Evolutionary conservation across 2,888 invertebrate genomes (phyloP).

Genomic region (Rapana venosa): DNA sequence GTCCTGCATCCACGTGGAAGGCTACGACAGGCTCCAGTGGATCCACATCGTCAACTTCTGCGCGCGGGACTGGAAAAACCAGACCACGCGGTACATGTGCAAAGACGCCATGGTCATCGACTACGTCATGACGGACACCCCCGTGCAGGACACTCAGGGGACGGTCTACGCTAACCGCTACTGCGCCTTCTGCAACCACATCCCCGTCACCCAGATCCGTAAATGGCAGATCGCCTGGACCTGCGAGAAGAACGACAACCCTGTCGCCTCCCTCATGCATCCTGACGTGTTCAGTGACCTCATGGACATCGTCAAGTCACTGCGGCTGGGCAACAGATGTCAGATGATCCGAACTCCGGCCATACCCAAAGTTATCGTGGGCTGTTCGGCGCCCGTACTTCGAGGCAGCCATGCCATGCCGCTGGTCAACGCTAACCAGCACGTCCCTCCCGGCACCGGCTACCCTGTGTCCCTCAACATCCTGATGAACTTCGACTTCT

Average conservation of each 20-base stretch:
- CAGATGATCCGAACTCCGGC: constrained; percentile 39
- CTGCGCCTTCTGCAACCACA: constrained; percentile 66
- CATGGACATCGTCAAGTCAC: constrained; percentile 28
- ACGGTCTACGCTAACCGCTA: constrained; percentile 66
- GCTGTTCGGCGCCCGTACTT: not conserved
- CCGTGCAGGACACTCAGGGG: constrained; percentile 64
- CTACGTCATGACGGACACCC: constrained; percentile 58
- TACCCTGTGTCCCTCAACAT: constrained; percentile 67
- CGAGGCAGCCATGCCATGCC: not conserved
- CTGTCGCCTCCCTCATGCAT: constrained; percentile 41
- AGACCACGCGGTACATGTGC: constrained; percentile 51
- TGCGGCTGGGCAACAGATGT: constrained; percentile 35
- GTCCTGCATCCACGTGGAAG: constrained; percentile 51
- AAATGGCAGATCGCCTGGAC: constrained; percentile 60
- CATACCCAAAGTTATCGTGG: constrained; percentile 32
- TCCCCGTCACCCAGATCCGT: constrained; percentile 45
- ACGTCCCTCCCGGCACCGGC: not conserved
- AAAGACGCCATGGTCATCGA: constrained; percentile 45
- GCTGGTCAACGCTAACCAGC: not conserved
- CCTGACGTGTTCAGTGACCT: not conserved
- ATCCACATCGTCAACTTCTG: constrained; percentile 60
- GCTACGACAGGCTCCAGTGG: constrained; percentile 53
- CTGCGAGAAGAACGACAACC: constrained; percentile 54
- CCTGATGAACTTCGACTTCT: constrained; percentile 73
- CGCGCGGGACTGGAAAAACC: constrained; percentile 50